Evolutionary conservation across 2,113 vertebrate genomes (phyloP), one percentile per base, ranked within the genome.

Genomic region (Dascyllus trimaculatus): DNA sequence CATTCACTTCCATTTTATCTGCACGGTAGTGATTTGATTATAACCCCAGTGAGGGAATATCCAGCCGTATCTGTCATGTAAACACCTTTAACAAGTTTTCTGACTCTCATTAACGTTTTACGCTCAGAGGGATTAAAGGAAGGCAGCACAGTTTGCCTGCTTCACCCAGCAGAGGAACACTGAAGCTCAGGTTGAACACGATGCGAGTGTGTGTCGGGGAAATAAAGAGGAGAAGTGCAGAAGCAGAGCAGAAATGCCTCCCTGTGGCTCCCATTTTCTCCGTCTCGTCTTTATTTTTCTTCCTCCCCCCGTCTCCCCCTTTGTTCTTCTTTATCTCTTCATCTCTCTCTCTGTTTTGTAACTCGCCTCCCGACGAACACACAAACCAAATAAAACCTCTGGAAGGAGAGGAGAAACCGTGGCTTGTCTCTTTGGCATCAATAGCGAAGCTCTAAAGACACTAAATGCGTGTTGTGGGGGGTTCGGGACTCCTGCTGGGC

Each of bases 91-190:
- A 84, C 60, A 51, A 4, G 60, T 84, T 84, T 75, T 58, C 49
- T 53, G 65, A 49, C 65, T 69, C 60, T 68, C 69, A 51, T 88
- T 89, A 84, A 85, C 29, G 18, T 84, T 84, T 84, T 86, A 89
- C 22, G 21, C 62, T 78, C 21, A 53, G 46, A 43, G 21, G 46
- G 52, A 40, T 67, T 5, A 63, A 81, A 64, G 65, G 57, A 25
- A 5, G 53, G 57, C 52, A 32, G 24, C 65, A 19, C 19, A 14
- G 26, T 32, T 13, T n/a, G 51, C 19, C 52, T 19, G 63, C 70
- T 84, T 66, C 13, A 25, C 69, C 64, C 48, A 22, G 52, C 10
- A 19, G 19, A 58, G 21, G 25, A 58, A 40, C 60, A 11, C 1
- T 46, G 56, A 56, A 69, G 51, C 56, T 66, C 25, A 14, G 26